These are phyloP conservation scores for Pachymerium ferrugineum DNA, from an alignment of 2,888 invertebrate species.

Conservation along the genomic window DNA sequence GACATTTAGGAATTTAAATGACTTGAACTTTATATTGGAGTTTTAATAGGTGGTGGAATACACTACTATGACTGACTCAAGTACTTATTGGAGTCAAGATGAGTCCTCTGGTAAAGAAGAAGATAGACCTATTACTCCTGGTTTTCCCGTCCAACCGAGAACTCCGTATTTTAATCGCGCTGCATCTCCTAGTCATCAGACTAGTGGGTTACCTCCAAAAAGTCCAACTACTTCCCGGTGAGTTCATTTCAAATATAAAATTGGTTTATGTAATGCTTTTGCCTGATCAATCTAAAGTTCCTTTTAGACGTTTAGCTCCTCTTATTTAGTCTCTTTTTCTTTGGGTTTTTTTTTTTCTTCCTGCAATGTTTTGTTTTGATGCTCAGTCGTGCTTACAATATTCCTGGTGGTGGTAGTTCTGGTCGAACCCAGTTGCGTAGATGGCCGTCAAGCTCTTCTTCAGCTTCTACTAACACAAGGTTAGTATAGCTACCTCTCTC, in stretches of 20 bases:
- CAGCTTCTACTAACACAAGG: constrained; percentile 37
- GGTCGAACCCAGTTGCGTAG: constrained; percentile 39
- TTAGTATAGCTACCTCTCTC: background rate
- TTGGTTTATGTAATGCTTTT: background rate
- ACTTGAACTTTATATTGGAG: no score
- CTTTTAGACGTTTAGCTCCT: background rate
- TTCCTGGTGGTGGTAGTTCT: background rate
- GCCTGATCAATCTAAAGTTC: background rate
- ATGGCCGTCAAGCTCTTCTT: constrained; percentile 42
- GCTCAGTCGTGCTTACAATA: constrained; percentile 43
- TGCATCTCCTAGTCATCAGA: constrained; percentile 6
- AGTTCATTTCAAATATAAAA: constrained; percentile 6
- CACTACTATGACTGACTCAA: background rate
- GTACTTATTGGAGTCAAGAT: background rate
- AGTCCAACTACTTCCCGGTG: constrained; percentile 58
- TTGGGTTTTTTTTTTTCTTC: constrained; percentile 1
- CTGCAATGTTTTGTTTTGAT: constrained; percentile 1
- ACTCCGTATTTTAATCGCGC: constrained; percentile 75
- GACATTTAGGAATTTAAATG: background rate
- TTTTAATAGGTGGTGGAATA: constrained; percentile 3
- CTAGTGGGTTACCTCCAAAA: constrained; percentile 67
- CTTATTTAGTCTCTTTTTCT: background rate
- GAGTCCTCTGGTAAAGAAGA: background rate
- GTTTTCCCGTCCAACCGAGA: constrained; percentile 85
- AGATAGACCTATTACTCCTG: constrained; percentile 71